Conservation (phyloP, 2,797 vertebrate genomes). For the Micromesistius poutassou region DNA sequence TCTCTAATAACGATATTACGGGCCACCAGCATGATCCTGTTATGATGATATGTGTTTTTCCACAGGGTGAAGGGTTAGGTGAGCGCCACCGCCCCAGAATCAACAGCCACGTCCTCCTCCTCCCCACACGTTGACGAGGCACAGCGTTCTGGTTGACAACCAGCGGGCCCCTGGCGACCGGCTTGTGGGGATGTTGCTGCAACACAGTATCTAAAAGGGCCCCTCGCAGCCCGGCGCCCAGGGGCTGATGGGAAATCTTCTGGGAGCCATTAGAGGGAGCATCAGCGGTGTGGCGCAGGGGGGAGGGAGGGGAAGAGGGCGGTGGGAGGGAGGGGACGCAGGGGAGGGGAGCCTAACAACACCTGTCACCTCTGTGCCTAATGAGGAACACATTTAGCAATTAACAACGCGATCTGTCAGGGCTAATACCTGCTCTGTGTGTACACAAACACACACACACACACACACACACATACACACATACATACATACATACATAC, state of each 20-base stretch:
- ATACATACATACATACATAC: conserved; percentile 11
- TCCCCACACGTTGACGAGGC: too few relatives aligned
- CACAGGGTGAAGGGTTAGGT: too few relatives aligned
- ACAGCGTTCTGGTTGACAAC: conserved; percentile 29
- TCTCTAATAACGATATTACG: too few relatives aligned
- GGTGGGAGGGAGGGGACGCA: conserved; percentile 60
- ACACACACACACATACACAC: conserved; percentile 22
- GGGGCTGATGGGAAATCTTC: conserved; percentile 78
- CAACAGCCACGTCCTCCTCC: too few relatives aligned
- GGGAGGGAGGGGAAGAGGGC: conserved; percentile 69
- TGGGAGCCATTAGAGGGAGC: conserved; percentile 77
- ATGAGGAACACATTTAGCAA: conserved; percentile 87
- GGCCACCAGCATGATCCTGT: too few relatives aligned
- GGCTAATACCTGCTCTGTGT: conserved; percentile 71
- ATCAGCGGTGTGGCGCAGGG: conserved; percentile 62
- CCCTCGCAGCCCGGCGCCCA: conserved; percentile 65
- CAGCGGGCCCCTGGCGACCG: conserved; percentile 43
- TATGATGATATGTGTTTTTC: too few relatives aligned
- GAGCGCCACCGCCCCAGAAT: too few relatives aligned
- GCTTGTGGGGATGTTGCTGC: conserved; percentile 65
- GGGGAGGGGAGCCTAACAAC: conserved; percentile 80
- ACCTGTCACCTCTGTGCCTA: conserved; percentile 82
- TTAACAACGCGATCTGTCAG: conserved; percentile 82
- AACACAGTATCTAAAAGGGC: conserved; percentile 80
- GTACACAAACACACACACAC: conserved; percentile 38